phyloP scores from a whole-genome alignment of 2,797 vertebrate genomes.

The Artibeus jamaicensis region DNA sequence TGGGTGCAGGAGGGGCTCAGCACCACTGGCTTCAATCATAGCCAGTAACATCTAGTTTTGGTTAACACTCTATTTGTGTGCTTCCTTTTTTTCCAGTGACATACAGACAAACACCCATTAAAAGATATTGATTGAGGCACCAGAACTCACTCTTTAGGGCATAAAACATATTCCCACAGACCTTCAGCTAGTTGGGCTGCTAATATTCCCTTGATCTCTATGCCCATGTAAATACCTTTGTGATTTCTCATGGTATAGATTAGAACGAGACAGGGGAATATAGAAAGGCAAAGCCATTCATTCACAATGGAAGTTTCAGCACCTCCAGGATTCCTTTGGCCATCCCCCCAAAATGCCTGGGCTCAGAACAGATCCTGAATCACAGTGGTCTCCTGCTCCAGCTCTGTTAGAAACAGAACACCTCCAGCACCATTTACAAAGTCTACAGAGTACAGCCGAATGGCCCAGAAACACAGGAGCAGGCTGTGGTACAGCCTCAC shows the following conservation, averaged over 20 bases:
- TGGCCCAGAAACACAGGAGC: neutral
- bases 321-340: neutral
- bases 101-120: neutral
- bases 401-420: neutral
- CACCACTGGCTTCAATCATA: neutral
- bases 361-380: neutral
- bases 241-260: neutral
- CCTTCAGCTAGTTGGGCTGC: neutral
- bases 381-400: neutral
- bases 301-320: neutral
- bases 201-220: neutral
- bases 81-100: neutral
- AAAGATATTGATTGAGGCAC: neutral
- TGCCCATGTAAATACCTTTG: neutral
- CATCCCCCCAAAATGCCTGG: neutral
- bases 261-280: neutral
- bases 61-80: neutral
- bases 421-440: neutral
- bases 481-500: accelerated
- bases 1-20: neutral
- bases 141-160: neutral
- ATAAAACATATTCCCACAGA: neutral
- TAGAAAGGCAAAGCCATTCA: neutral
- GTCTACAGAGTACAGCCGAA: neutral
- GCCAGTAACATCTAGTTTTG: neutral